phyloP scores from a whole-genome alignment of 2,113 vertebrate genomes.

The Macquaria ambigua region DNA sequence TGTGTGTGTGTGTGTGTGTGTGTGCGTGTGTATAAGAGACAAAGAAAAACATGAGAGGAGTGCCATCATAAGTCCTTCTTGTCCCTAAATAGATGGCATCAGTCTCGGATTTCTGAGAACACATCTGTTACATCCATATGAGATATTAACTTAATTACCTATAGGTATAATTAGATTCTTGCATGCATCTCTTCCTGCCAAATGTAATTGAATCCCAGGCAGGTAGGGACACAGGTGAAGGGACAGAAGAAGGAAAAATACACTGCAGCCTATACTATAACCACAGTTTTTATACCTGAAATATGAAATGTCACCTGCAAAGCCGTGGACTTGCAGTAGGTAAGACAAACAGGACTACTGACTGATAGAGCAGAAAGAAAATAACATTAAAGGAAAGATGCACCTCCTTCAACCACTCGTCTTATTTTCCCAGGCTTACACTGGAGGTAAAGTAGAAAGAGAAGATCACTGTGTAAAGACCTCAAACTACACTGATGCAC shows the following conservation, averaged over 20 bases:
- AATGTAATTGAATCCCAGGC: slow-evolving; percentile 4
- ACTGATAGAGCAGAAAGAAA: slow-evolving; percentile 12
- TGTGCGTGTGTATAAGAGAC: background rate
- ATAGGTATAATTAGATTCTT: slow-evolving; percentile 53
- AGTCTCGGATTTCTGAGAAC: slow-evolving; percentile 38
- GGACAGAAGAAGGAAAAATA: accelerated
- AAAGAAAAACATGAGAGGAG: slow-evolving; percentile 42
- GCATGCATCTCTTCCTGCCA: slow-evolving; percentile 13
- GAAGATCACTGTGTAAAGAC: slow-evolving; percentile 3
- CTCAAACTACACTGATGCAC: background rate
- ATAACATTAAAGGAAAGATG: slow-evolving; percentile 20
- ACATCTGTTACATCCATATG: slow-evolving; percentile 25
- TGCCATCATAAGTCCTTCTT: slow-evolving; percentile 21
- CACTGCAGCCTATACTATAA: background rate
- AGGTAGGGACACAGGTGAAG: background rate
- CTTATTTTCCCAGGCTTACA: slow-evolving; percentile 14
- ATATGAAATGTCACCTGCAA: background rate
- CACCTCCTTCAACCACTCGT: background rate
- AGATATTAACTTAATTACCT: slow-evolving; percentile 51
- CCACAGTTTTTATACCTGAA: background rate
- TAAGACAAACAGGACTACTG: slow-evolving; percentile 10
- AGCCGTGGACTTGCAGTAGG: background rate
- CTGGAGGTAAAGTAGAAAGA: slow-evolving; percentile 21
- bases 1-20: background rate
- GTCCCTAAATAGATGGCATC: slow-evolving; percentile 14